Percentiles rank a stretch among this genome's conserved stretches.
Conservation (phyloP, 1,140 invertebrate species). For the Drosophila nasuta region DNA sequence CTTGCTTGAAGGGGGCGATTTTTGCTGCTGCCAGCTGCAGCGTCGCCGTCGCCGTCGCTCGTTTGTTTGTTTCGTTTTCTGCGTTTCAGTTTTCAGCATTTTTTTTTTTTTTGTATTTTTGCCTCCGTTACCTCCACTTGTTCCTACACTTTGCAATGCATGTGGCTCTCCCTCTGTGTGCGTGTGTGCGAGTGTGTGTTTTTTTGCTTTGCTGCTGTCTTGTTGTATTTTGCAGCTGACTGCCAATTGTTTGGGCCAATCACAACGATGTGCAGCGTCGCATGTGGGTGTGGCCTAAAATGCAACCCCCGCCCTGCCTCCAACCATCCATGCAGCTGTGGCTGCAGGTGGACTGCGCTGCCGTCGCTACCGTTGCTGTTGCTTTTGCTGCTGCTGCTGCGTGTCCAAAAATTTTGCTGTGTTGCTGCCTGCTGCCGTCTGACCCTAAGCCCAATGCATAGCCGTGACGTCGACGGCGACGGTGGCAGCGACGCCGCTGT, state of each 20-base stretch:
- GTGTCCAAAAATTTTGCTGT: constrained; percentile 50
- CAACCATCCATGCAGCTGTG: constrained; percentile 9
- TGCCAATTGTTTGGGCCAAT: constrained; percentile 84
- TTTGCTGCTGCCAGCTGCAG: constrained; percentile 54
- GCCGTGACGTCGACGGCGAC: constrained; percentile 20
- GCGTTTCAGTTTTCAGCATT: constrained; percentile 56
- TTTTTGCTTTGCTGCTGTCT: constrained; percentile 44
- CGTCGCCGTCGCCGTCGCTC: constrained; percentile 15
- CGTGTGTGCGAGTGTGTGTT: constrained; percentile 8
- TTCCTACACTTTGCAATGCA: constrained; percentile 37
- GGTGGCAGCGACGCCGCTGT: constrained; percentile 29
- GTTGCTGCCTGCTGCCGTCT: constrained; percentile 28
- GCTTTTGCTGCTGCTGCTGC: constrained; percentile 32
- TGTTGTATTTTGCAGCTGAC: constrained; percentile 78
- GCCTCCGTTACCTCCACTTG: constrained; percentile 43
- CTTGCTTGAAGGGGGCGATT: constrained; percentile 64
- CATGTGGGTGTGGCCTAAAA: constrained; percentile 84
- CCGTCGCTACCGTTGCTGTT: background rate
- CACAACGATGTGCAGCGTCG: constrained; percentile 82
- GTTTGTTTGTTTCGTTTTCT: constrained; percentile 63
- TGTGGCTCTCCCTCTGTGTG: constrained; percentile 38
- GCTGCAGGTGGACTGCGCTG: constrained; percentile 61
- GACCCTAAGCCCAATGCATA: constrained; percentile 54
- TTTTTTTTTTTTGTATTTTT: constrained; percentile 16
- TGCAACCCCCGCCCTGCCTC: constrained; percentile 76